Evolutionary conservation across 2,797 vertebrate species (phyloP), one percentile per base, ranked within the genome.

Genomic region (Cercopithecus neglectus): DNA sequence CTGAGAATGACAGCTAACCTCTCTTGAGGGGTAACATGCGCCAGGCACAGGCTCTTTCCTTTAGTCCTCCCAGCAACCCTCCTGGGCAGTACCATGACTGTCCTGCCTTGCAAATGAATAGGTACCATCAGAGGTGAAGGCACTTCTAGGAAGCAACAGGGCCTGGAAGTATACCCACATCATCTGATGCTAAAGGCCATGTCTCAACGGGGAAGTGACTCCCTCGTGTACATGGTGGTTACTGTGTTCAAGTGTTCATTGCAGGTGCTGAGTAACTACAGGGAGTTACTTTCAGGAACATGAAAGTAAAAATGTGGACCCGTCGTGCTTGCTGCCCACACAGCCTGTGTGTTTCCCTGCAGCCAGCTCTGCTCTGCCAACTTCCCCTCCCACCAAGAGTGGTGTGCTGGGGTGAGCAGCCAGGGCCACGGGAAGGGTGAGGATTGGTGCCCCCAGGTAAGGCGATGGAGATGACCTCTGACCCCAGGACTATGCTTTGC

Each of bases 11-110:
- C 14, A 17, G 53, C 78, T 64, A n/a, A 30, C 22, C 22, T 61
- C 67, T 82, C 82, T 39, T 9, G 6, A 33, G 10, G 50, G 53
- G 39, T 30, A 17, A n/a, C 61, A 0, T 5, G 24, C 5, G 0
- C 75, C 44, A 6, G 75, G 21, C n/a, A 30, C 2, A 2, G 61
- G 9, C 36, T 79, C 0, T 48, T 28, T 75, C 41, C 83, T 22
- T 13, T 17, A 2, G 26, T 50, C 39, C 39, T 74, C 61, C 75
- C 72, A 22, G 0, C 30, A 30, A 12, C 30, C 67, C 24, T 59
- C 13, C 41, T 2, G 9, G 81, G 26, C 5, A 2, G 0, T 44
- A 8, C 59, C 22, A 0, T 61, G n/a, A 33, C 59, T 0, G 3
- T 17, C 79, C 48, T 33, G 36, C 61, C 75, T 57, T 19, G 6